Evolutionary conservation across 2,113 vertebrate genomes (phyloP).

Genomic region (Embiotoca jacksoni): DNA sequence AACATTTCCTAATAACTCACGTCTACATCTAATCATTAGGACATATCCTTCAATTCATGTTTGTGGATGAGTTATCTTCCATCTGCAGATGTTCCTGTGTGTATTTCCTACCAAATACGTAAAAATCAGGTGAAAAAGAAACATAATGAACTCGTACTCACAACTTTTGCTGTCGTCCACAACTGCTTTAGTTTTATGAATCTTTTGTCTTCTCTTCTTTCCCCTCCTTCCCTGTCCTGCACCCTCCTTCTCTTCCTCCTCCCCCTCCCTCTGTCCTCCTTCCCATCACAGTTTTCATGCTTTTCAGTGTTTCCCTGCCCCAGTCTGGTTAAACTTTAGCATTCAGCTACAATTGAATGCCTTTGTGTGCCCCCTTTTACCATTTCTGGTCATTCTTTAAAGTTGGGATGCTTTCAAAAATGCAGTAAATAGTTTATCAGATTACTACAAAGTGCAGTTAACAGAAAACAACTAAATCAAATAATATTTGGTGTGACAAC

Average conservation of each 20-base stretch:
- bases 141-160: conserved; percentile 73
- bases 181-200: conserved; percentile 75
- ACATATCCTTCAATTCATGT: neutral
- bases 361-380: too few species aligned
- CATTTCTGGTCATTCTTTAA: too few species aligned
- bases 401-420: too few species aligned
- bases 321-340: too few species aligned
- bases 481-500: neutral
- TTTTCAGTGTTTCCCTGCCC: conserved; percentile 4
- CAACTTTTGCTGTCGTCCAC: conserved; percentile 77
- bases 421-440: neutral
- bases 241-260: conserved; percentile 41
- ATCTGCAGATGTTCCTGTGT: conserved; percentile 24
- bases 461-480: too few species aligned
- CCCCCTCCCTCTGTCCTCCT: conserved; percentile 41
- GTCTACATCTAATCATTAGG: conserved; percentile 19
- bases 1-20: neutral
- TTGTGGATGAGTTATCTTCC: conserved; percentile 28
- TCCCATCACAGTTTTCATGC: conserved; percentile 47
- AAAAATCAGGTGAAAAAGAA: conserved; percentile 46
- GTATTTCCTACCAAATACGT: conserved; percentile 27
- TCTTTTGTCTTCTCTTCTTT: conserved; percentile 77
- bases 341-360: too few species aligned
- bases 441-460: neutral
- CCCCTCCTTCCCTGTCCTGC: conserved; percentile 65